Evolutionary conservation across 2,797 vertebrate species (phyloP), one percentile per base, ranked within the genome.

Genomic region (Siniperca undulata): DNA sequence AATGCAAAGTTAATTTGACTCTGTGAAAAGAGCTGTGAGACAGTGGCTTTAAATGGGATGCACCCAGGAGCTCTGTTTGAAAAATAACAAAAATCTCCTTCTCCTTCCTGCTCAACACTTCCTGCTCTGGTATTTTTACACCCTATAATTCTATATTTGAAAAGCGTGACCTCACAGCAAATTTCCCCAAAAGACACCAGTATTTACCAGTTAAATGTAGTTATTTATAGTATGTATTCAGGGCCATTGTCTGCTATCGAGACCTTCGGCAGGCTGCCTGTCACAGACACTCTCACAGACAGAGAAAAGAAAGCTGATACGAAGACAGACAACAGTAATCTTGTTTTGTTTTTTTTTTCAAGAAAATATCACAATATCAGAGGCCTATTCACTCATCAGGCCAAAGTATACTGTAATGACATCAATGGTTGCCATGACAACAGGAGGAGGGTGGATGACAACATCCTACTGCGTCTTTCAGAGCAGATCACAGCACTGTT

Each of bases 401-500:
- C 78, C 80, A 87, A 89, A 86, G 88, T 78, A 88, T 83, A 89
- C 83, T 87, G 88, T 91, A 86, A 91, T 97, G 96, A 97, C 96
- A 96, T 97, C 96, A 97, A 91, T 93, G 81, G 95, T 97, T 94
- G 92, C 94, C 92, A 89, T 94, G 96, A 94, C 94, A 95, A 97
- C 95, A 55, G 86, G 92, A 84, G 88, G 89, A 81, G 91, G 89
- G 88, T 64, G 88, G 89, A 94, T 92, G 92, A 94, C 93, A 94
- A 92, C 93, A 93, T 92, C 87, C 89, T 81, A 80, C 83, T 87
- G 85, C 80, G 76, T 91, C 78, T 88, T 90, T 89, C 73, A 71
- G 82, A 85, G 89, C 80, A 84, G 91, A 93, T 92, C 90, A 86
- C 79, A 84, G 80, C 77, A 24, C 72, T 70, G 78, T 62, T 30